Conservation (phyloP, 2,888 invertebrate genomes). For the Liodrosophila aerea region DNA sequence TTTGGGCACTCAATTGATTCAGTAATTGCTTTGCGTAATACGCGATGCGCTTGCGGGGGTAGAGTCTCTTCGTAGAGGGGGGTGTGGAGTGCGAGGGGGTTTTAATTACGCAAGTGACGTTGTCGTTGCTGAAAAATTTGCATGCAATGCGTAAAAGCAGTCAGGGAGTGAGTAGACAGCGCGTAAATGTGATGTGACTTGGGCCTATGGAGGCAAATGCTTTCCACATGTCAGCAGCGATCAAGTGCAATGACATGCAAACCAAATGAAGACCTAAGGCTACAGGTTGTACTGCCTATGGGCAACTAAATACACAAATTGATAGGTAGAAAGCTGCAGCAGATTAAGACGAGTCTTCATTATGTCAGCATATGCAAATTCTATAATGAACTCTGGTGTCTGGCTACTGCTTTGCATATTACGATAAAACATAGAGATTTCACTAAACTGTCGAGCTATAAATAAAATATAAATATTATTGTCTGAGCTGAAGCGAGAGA, state of each 20-base stretch:
- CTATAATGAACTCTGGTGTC: slow-evolving; percentile 15
- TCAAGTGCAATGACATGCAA: slow-evolving; percentile 64
- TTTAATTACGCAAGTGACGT: slow-evolving; percentile 62
- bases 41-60: slow-evolving; percentile 52
- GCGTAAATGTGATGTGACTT: slow-evolving; percentile 18
- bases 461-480: too few species aligned
- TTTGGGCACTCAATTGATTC: slow-evolving; percentile 50
- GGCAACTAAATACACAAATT: slow-evolving; percentile 7
- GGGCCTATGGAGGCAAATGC: slow-evolving; percentile 39
- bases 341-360: background rate
- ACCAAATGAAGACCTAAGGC: slow-evolving; percentile 10
- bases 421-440: slow-evolving; percentile 29
- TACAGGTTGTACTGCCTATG: slow-evolving; percentile 39
- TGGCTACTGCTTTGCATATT: slow-evolving; percentile 4
- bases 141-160: slow-evolving; percentile 57
- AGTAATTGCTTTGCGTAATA: slow-evolving; percentile 58
- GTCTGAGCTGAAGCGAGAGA: background rate
- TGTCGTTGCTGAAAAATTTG: slow-evolving; percentile 45
- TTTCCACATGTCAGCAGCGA: slow-evolving; percentile 55
- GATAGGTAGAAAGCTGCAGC: slow-evolving; percentile 2
- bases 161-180: background rate
- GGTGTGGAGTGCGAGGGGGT: slow-evolving; percentile 4
- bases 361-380: slow-evolving; percentile 34
- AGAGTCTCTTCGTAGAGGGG: slow-evolving; percentile 14
- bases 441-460: slow-evolving; percentile 10